Base-by-base conservation (phyloP, 30 jellyfish, hydroid and myxozoan species). In the Aurelia sp. region DNA sequence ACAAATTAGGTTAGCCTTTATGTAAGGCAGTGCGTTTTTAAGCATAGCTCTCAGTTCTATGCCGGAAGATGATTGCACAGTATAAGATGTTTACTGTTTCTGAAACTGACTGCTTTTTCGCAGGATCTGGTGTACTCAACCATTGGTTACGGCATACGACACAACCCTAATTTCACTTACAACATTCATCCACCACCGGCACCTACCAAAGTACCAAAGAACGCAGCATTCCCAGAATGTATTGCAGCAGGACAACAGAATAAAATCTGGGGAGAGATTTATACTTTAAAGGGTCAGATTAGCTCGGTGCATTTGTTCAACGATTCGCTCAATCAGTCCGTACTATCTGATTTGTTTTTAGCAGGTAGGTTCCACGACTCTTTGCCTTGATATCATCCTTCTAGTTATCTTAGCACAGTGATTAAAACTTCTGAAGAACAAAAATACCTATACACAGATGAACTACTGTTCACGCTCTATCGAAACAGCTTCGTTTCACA, bases 231-330 rank as follows among this genome's bases (percentile, higher is more conserved):
- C 82, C 98, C 98, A 10, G 92, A 80, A 18, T 78, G 90, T 80
- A 83, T 82, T 50, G 92, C 91, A 81, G 94, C 96, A 60, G 98
- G 97, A 6, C 98, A 86, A 81, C 97, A 92, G 58, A 72, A 81
- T 63, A 65, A 51, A 17, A 63, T 74, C 21, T 92, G 98, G 98
- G 98, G 98, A 19, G 90, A 80, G 67, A 87, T 92, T 4, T 67
- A 51, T 55, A 80, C 66, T 65, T 88, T 92, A 22, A 92, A 86
- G 69, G 98, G 98, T 38, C 98, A 92, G 61, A 63, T 92, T 6
- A 76, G 95, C 73, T 86, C 98, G 24, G 84, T 92, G 38, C 72
- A 66, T 38, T 22, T 92, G 22, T 92, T 86, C 85, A 92, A 87
- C 48, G 98, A 92, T 13, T 86, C 97, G 2, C 57, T 92, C 27